Percentiles rank a stretch among this genome's conserved stretches.
Evolutionary conservation across 2,888 invertebrate species (phyloP).

Genomic region (Alcis repandata): DNA sequence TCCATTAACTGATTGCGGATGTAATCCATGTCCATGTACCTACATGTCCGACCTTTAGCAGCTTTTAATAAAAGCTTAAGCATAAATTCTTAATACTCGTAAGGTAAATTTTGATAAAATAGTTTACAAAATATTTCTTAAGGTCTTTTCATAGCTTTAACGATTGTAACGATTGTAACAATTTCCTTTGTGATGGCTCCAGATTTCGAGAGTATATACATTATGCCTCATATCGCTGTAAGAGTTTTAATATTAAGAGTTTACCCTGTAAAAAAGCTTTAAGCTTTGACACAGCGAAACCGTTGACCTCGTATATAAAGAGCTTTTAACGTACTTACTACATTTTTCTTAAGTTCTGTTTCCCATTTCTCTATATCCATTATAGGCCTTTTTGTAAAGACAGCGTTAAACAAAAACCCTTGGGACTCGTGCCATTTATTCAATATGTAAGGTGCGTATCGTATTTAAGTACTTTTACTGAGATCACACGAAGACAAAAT

Average conservation of each 20-base stretch:
- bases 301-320: constrained; percentile 24
- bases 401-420: constrained; percentile 34
- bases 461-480: constrained; percentile 37
- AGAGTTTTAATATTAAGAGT: constrained; percentile 8
- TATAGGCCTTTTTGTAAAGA: constrained; percentile 31
- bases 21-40: no score
- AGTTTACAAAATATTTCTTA: neutral
- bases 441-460: constrained; percentile 45
- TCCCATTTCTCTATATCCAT: constrained; percentile 35
- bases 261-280: constrained; percentile 23
- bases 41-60: no score
- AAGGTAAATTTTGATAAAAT: no score
- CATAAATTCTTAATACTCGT: no score
- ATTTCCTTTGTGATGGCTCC: constrained; percentile 8
- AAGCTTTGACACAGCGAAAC: constrained; percentile 23
- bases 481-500: constrained; percentile 39
- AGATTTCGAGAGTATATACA: neutral
- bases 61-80: neutral
- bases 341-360: constrained; percentile 33
- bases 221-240: constrained; percentile 9
- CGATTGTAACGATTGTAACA: neutral
- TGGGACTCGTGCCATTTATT: constrained; percentile 39
- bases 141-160: neutral
- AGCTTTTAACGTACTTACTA: constrained; percentile 26
- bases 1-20: no score